phyloP scores from a whole-genome alignment of 2,113 vertebrate genomes.

The Pituophis catenifer region DNA sequence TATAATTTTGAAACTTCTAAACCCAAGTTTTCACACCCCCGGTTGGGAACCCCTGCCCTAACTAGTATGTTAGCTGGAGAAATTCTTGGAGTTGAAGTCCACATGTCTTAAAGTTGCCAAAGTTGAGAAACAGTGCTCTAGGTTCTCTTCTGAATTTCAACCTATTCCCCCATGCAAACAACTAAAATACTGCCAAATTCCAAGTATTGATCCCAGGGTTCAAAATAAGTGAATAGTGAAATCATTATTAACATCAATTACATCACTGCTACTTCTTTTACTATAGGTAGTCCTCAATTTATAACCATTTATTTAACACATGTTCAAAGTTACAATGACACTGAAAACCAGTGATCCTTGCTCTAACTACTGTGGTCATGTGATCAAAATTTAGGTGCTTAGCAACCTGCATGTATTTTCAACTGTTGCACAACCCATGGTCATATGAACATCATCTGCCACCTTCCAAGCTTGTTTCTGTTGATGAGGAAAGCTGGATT shows the following conservation, averaged over 20 bases:
- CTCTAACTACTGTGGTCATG: background rate
- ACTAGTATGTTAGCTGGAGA: too few relatives aligned
- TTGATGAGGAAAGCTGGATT: background rate
- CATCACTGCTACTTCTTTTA: background rate
- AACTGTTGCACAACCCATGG: background rate
- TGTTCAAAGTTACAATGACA: too few relatives aligned
- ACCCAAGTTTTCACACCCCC: too few relatives aligned
- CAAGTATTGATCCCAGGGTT: background rate
- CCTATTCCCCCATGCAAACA: background rate
- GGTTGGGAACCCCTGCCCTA: too few relatives aligned
- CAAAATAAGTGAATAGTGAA: background rate
- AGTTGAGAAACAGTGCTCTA: background rate
- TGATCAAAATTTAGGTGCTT: background rate
- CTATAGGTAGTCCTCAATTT: background rate
- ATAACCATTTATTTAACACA: too few relatives aligned
- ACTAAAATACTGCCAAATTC: background rate
- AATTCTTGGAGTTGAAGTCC: too few relatives aligned
- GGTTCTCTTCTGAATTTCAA: background rate
- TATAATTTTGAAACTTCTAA: too few relatives aligned
- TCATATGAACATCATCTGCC: background rate
- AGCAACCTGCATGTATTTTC: background rate
- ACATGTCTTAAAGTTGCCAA: too few relatives aligned
- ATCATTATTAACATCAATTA: background rate
- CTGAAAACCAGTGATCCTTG: background rate
- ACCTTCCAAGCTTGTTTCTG: background rate